Base-by-base conservation (phyloP, 2,797 vertebrate genomes). In the Spinibarbus caldwelli region DNA sequence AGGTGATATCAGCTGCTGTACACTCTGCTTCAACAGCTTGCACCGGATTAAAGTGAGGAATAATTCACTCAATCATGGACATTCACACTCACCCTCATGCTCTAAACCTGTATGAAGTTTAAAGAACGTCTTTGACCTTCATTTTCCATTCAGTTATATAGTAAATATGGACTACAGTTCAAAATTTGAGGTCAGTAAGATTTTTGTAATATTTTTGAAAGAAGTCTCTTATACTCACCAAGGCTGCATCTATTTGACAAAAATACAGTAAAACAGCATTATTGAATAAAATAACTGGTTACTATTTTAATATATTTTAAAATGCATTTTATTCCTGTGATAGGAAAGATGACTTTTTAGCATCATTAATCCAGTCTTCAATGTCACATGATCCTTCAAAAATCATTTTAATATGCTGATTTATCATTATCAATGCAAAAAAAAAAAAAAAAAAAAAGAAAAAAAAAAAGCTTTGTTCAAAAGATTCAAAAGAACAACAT, bases 1-100 rank as follows among this genome's bases (percentile, higher is more conserved):
- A 36, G 29, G n/a, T 43, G 36, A 79, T 43, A 64, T 64, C 59
- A 79, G 78, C 43, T 2, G 77, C n/a, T 64, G 38, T 64, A 26
- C 3, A 3, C 26, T 45, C 57, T 43, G 26, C 57, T 64, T 79
- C 26, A 64, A 64, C 17, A 21, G 9, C 17, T 64, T 45, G 21
- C 38, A 41, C 52, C 19, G 36, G 8, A 41, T 59, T 59, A 41
- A 21, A 36, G 31, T 36, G 31, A 54, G 23, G 23, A 36, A 14
- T 36, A n/a, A 34, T 9, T 54, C 6, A 76, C 21, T 6, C 3
- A 52, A 36, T 34, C n/a, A 38, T 78, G 34, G 7, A 23, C 34
- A 57, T 57, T 57, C 11, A n/a, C 23, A 57, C 23, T 77, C 4
- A 26, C 21, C 10, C 34, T 77, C 2, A 26, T 38, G 23, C 57